Conservation (phyloP, 1,140 invertebrate genomes). For the Orussus abietinus region DNA sequence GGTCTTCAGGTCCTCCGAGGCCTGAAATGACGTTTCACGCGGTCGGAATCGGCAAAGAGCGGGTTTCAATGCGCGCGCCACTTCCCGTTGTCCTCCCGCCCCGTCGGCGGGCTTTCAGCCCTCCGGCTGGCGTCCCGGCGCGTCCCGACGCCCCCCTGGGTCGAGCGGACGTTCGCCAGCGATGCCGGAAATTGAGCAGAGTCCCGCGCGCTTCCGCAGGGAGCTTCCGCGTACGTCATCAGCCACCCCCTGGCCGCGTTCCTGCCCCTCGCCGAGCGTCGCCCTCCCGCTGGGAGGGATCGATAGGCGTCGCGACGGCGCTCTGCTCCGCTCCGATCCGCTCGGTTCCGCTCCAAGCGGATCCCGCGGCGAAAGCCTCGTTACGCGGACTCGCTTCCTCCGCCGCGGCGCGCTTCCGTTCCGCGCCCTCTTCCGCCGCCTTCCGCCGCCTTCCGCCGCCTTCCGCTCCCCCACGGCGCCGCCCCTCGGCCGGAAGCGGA, state of each 20-base stretch:
- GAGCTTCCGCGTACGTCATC: constrained; percentile 32
- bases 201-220: constrained; percentile 29
- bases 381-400: constrained; percentile 4
- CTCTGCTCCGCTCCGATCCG: constrained; percentile 15
- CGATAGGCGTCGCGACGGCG: constrained; percentile 29
- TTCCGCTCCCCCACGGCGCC: background rate
- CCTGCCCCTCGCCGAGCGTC: constrained; percentile 14
- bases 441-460: background rate
- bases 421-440: background rate
- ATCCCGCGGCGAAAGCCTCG: constrained; percentile 1
- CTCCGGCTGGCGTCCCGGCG: constrained; percentile 12
- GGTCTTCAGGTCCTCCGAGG: too few relatives aligned
- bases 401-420: too few relatives aligned
- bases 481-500: constrained; percentile 9
- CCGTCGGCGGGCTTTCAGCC: constrained; percentile 19
- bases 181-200: constrained; percentile 32
- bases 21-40: too few relatives aligned
- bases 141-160: constrained; percentile 7
- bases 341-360: background rate
- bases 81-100: constrained; percentile 12
- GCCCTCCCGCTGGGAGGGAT: constrained; percentile 21
- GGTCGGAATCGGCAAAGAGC: constrained; percentile 26
- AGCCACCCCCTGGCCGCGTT: constrained; percentile 18
- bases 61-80: constrained; percentile 7
- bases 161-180: constrained; percentile 27